Base-by-base conservation (phyloP, 2,797 vertebrate genomes). In the Clarias laeviceps region DNA sequence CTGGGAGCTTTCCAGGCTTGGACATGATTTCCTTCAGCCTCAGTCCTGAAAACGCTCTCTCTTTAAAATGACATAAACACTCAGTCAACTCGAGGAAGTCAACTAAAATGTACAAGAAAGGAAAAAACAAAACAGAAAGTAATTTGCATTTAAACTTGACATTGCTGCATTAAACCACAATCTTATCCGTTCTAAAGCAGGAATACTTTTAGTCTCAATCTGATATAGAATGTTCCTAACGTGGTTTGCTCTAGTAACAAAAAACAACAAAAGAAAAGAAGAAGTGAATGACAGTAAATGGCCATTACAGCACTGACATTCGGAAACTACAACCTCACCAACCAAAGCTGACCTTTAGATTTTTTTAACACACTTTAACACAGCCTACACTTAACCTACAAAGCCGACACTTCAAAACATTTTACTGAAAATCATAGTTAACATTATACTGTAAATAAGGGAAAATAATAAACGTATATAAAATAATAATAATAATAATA, bases 311-410 rank as follows among this genome's bases (percentile, higher is more conserved):
- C 61, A 62, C 37, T 66, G 11, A 9, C 18, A 18, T 17, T 79
- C 17, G n/a, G 37, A 65, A 22, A 32, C 3, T 11, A 80, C 15
- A 9, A 12, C 45, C 50, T 54, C 14, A 54, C n/a, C 12, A 54
- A 54, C 79, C n/a, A 66, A 54, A 65, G 24, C 59, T 78, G 76
- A 78, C 29, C 56, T 80, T 65, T 45, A 37, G 37, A 61, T 40
- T 6, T 78, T 59, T 8, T 78, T 61, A 9, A 11, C 32, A 24
- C 12, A 24, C 34, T 61, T 37, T 24, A 12, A 79, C 77, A n/a
- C 56, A 32, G 34, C 54, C 54, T 12, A 61, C 57, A 62, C 12
- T n/a, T 50, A 29, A 66, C 7, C 22, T 50, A 45, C 14, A 45
- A 24, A n/a, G 2, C 32, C 7, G 17, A 8, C 57, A 24, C 11